Conservation (phyloP, 2,797 vertebrate species). For the Monodelphis domestica region DNA sequence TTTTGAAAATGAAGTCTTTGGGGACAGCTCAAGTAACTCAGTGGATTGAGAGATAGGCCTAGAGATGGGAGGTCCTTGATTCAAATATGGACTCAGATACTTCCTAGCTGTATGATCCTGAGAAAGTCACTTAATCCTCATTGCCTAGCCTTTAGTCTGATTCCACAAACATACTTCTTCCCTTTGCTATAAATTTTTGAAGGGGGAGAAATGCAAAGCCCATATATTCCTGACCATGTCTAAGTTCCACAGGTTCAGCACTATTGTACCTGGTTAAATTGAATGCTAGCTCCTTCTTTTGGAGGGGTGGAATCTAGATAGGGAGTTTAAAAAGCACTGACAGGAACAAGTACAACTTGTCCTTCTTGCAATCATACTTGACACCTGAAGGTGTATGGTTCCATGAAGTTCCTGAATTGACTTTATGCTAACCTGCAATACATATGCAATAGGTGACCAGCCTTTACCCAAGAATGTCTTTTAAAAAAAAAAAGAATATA, state of each 20-base stretch:
- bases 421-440: neutral
- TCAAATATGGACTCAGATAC: too few species aligned
- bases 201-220: neutral
- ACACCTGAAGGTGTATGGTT: neutral
- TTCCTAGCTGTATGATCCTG: too few species aligned
- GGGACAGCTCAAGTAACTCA: too few species aligned
- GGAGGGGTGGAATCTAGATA: neutral
- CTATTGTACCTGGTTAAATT: neutral
- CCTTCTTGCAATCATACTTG: neutral
- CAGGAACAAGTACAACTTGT: neutral
- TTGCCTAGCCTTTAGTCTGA: neutral
- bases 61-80: too few species aligned
- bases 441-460: neutral
- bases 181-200: neutral
- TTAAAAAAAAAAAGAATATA: slow-evolving; percentile 8
- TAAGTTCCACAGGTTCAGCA: neutral
- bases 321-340: neutral
- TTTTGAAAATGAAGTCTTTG: too few species aligned
- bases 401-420: neutral
- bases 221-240: neutral
- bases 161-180: neutral
- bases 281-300: neutral
- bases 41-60: too few species aligned
- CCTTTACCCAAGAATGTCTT: neutral
- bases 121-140: too few species aligned